These are phyloP conservation scores for Terebella lapidaria DNA, from an alignment of 2,888 invertebrate genomes.

Conservation along the genomic window DNA sequence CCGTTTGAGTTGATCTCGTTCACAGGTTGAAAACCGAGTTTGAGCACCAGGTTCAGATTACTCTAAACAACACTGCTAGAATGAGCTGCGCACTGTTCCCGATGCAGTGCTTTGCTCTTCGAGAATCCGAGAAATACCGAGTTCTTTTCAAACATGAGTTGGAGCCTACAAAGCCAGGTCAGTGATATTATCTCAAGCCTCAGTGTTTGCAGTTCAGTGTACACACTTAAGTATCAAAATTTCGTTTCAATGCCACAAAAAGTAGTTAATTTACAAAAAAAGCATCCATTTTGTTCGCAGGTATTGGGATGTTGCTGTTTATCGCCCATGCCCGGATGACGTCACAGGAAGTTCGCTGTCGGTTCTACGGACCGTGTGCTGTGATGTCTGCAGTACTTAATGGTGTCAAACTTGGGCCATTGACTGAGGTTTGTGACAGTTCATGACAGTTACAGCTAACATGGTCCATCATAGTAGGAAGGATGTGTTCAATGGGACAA, in stretches of 20 bases:
- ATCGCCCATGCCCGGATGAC: conserved; percentile 47
- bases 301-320: conserved; percentile 47
- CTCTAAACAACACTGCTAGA: conserved; percentile 44
- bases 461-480: too few relatives aligned
- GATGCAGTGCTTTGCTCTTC: conserved; percentile 48
- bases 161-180: conserved; percentile 37
- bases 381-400: conserved; percentile 40
- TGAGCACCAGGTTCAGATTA: conserved; percentile 41
- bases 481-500: too few relatives aligned
- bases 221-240: background rate
- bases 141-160: conserved; percentile 44
- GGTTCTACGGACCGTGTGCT: conserved; percentile 48
- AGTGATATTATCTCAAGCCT: too few relatives aligned
- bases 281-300: too few relatives aligned
- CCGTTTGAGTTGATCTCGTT: too few relatives aligned
- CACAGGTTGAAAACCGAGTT: conserved; percentile 45
- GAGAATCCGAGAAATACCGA: conserved; percentile 42
- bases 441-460: background rate
- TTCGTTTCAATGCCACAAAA: conserved; percentile 5
- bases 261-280: too few relatives aligned
- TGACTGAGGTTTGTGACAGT: conserved; percentile 36
- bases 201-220: background rate
- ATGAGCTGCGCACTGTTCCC: conserved; percentile 46
- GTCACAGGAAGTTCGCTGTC: conserved; percentile 40
- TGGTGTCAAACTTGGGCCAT: conserved; percentile 36